Base-by-base conservation (phyloP, 2,888 invertebrate genomes). In the Lithophane semibrunnea region DNA sequence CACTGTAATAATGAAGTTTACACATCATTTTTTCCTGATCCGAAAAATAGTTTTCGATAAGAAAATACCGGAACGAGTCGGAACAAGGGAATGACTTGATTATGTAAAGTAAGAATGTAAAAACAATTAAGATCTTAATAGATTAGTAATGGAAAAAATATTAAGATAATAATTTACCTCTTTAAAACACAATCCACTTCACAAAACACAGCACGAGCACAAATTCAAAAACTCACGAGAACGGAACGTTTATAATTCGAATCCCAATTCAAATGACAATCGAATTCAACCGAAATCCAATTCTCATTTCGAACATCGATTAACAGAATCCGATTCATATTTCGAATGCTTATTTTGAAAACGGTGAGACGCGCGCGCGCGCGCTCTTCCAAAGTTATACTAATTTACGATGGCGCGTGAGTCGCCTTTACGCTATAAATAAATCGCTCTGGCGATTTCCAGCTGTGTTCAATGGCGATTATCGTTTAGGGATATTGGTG, bases 371-470 rank as follows among this genome's bases (percentile, higher is more conserved):
- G 95, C 95, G 95, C 95, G 93, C 94, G 93, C 94, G 92, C 93
- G 90, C 92, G 89, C 88, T 87, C 89, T 86, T 90, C 85, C 82
- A 87, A 85, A 93, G 88, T 87, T 91, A 92, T 88, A 90, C 92
- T 94, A 93, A 93, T 92, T 92, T 91, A 90, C 89, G 86, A 84
- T 92, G 92, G 92, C 91, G 92, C 91, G 88, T 88, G 92, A 91
- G 91, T 90, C 88, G 90, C 84, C 88, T 90, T 89, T 86, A 88
- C 88, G 89, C 93, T 95, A 95, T 94, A 93, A 94, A 95, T 95
- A 95, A 92, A 84, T 86, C 82, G 80, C 83, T 85, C 84, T 81
- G 86, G 87, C 86, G 89, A 86, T 88, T 88, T 88, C 89, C 88
- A 90, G 86, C 89, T 90, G 85, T 83, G 85, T 72, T 79, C 88